phyloP scores from a whole-genome alignment of 2,113 vertebrate species.

The Pterocles orientalis region DNA sequence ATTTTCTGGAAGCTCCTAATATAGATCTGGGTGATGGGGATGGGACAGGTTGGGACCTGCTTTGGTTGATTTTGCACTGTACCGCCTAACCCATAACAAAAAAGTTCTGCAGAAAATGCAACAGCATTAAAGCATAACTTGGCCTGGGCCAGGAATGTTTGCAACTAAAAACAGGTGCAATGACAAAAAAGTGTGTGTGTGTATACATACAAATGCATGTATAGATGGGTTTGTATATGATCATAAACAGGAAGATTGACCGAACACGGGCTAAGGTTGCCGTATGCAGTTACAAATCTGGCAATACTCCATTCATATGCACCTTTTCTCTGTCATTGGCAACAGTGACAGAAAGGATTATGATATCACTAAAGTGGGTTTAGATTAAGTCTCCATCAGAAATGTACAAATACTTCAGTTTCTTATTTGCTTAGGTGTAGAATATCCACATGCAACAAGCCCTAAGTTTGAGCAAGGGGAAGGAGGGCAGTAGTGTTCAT shows the following conservation, averaged over 20 bases:
- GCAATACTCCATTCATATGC: not conserved
- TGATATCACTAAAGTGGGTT: not conserved
- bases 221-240: not conserved
- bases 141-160: not conserved
- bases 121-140: not conserved
- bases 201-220: not conserved
- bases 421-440: not conserved
- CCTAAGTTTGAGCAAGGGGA: not conserved
- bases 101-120: not conserved
- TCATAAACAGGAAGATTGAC: not conserved
- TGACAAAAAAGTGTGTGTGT: too few relatives aligned
- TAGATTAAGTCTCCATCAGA: not conserved
- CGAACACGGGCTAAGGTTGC: not conserved
- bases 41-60: not conserved
- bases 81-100: not conserved
- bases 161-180: not conserved
- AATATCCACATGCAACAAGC: not conserved
- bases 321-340: not conserved
- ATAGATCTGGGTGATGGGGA: not conserved
- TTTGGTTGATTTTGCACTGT: not conserved
- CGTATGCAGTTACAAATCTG: not conserved
- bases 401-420: not conserved
- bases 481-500: not conserved
- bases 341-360: not conserved
- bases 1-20: not conserved